Conservation (phyloP, 2,888 invertebrate genomes). For the Thereva nobilitata region DNA sequence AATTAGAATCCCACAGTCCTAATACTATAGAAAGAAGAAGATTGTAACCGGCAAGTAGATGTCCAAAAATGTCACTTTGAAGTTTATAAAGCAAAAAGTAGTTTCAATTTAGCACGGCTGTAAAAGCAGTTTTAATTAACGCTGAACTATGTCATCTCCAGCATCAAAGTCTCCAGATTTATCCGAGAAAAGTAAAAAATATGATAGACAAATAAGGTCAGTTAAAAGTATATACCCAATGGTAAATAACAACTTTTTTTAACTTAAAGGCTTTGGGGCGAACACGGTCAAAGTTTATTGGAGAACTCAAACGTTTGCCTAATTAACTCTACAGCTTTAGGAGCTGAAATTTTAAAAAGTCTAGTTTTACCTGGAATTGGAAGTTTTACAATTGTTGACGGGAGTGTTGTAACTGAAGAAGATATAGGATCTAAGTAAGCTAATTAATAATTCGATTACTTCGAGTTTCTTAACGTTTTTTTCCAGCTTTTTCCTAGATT, state of each 20-base stretch:
- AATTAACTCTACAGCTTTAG: slow-evolving; percentile 89
- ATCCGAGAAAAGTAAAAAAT: slow-evolving; percentile 74
- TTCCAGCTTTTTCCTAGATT: slow-evolving; percentile 85
- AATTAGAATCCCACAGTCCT: too few relatives aligned
- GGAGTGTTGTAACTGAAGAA: slow-evolving; percentile 78
- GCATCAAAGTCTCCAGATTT: slow-evolving; percentile 67
- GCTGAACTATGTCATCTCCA: slow-evolving; percentile 53
- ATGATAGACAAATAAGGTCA: slow-evolving; percentile 74
- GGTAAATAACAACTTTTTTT: neutral
- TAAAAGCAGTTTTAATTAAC: neutral
- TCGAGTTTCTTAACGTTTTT: neutral
- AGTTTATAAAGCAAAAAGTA: too few relatives aligned
- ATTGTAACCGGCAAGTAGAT: too few relatives aligned
- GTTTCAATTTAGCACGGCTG: neutral
- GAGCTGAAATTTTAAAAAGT: slow-evolving; percentile 94
- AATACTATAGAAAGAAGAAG: too few relatives aligned
- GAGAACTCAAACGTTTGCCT: slow-evolving; percentile 91
- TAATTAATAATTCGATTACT: slow-evolving; percentile 18
- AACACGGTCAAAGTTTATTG: slow-evolving; percentile 90
- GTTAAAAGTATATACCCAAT: slow-evolving; percentile 5
- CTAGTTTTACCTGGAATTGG: slow-evolving; percentile 93
- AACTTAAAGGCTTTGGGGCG: slow-evolving; percentile 86
- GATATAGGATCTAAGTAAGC: slow-evolving; percentile 90
- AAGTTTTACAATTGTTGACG: slow-evolving; percentile 90
- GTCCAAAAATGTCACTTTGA: too few relatives aligned